Evolutionary conservation across 1,140 invertebrate genomes (phyloP), one percentile per base, ranked within the genome.

Genomic region (Sycophaga agraensis): DNA sequence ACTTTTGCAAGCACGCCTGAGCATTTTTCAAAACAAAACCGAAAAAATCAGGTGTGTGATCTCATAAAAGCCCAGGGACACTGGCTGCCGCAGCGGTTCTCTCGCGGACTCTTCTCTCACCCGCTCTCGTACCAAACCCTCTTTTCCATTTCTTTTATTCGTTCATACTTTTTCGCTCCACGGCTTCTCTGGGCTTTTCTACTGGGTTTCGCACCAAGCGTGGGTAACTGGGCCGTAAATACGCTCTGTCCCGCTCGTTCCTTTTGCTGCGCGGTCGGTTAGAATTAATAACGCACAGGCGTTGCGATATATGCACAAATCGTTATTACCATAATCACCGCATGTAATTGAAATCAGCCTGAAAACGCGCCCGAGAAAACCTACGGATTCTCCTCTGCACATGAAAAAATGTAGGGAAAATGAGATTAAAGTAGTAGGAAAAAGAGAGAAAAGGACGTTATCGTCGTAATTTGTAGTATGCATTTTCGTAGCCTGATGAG

Each of bases 211-310:
- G n/a, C n/a, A n/a, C n/a, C n/a, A n/a, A n/a, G n/a, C n/a, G n/a
- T n/a, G n/a, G n/a, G n/a, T n/a, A n/a, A n/a, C n/a, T n/a, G n/a
- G n/a, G n/a, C n/a, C n/a, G n/a, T n/a, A n/a, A n/a, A n/a, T n/a
- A n/a, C 31, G 16, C 8, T 37, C 16, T n/a, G 2, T 19, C 21
- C 19, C 8, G 5, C 31, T 35, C 31, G 4, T n/a, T 16, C 11
- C 26, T 28, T 34, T 19, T 16, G 2, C 24, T 28, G 11, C 7
- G 42, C n/a, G 26, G 16, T 24, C 54, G 8, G 8, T 9, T 4
- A 37, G 28, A 59, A 59, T 59, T 59, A 53, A 51, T 43, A 59
- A 59, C 39, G 34, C 48, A 14, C 37, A 16, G n/a, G n/a, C n/a
- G n/a, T 43, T 40, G 48, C 39, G 4, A 49, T 39, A 49, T 46